A percentile compares a stretch with the other conserved stretches of the same genome.
Evolutionary conservation across 2,888 invertebrate genomes (phyloP).

Genomic region (Cosmopolites sordidus): DNA sequence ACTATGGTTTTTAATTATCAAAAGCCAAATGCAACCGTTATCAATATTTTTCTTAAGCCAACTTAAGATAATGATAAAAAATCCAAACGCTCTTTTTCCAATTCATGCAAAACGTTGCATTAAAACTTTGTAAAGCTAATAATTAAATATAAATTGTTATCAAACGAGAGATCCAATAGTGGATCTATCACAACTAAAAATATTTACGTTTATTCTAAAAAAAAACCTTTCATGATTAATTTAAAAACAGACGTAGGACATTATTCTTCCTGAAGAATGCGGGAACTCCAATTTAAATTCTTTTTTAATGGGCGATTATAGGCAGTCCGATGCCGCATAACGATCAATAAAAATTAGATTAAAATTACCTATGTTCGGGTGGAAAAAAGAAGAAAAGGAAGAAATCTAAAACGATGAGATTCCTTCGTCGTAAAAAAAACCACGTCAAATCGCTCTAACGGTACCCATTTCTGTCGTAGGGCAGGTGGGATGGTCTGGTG

Average conservation of each 20-base stretch:
- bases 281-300: neutral
- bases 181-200: too few species aligned
- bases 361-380: slow-evolving; percentile 12
- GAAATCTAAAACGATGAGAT: too few species aligned
- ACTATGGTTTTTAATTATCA: too few species aligned
- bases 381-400: neutral
- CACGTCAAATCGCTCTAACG: slow-evolving; percentile 1
- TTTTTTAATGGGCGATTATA: slow-evolving; percentile 2
- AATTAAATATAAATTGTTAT: too few species aligned
- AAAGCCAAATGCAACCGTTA: too few species aligned
- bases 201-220: too few species aligned
- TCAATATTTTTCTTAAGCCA: too few species aligned
- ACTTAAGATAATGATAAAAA: too few species aligned
- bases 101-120: too few species aligned
- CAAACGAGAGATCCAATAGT: too few species aligned
- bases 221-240: neutral
- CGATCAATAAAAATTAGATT: slow-evolving; percentile 19
- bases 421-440: neutral
- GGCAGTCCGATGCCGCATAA: slow-evolving; percentile 3
- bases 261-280: slow-evolving; percentile 1
- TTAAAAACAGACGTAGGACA: neutral
- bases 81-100: too few species aligned
- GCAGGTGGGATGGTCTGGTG: neutral
- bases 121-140: too few species aligned
- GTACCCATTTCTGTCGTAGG: neutral